These are phyloP conservation scores for Okamejei kenojei DNA, from an alignment of 2,797 vertebrate species.

Conservation along the genomic window DNA sequence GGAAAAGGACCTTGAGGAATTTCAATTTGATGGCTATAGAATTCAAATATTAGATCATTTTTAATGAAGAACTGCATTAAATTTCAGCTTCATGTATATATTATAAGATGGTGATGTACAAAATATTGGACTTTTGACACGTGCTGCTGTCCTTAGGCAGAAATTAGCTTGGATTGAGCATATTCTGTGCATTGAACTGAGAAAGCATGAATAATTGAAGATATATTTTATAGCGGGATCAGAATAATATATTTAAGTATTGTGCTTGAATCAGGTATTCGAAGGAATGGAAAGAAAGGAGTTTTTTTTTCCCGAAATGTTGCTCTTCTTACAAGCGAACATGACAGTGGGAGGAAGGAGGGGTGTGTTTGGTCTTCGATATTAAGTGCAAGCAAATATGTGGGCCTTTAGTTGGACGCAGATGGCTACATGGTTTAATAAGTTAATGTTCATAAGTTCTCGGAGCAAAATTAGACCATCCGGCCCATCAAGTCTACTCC, in stretches of 20 bases:
- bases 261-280: slow-evolving; percentile 21
- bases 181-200: neutral
- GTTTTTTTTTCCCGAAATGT: neutral
- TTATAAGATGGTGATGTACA: slow-evolving; percentile 29
- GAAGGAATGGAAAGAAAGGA: neutral
- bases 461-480: too few relatives aligned
- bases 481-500: too few relatives aligned
- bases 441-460: too few relatives aligned
- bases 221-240: slow-evolving; percentile 10
- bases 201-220: slow-evolving; percentile 30
- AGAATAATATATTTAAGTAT: slow-evolving; percentile 33
- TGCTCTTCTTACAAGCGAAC: neutral
- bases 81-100: slow-evolving; percentile 30
- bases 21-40: neutral
- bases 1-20: neutral
- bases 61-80: slow-evolving; percentile 22
- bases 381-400: too few relatives aligned
- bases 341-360: too few relatives aligned
- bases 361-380: too few relatives aligned
- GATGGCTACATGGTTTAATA: too few relatives aligned
- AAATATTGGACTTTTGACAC: slow-evolving; percentile 27
- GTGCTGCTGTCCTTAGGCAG: slow-evolving; percentile 19
- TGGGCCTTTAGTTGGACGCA: too few relatives aligned
- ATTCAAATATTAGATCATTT: slow-evolving; percentile 25
- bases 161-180: slow-evolving; percentile 26